Percentiles rank a stretch among this genome's conserved stretches.
These are phyloP conservation scores for Margaritifera margaritifera DNA, from an alignment of 2,888 invertebrate species.

Conservation along the genomic window DNA sequence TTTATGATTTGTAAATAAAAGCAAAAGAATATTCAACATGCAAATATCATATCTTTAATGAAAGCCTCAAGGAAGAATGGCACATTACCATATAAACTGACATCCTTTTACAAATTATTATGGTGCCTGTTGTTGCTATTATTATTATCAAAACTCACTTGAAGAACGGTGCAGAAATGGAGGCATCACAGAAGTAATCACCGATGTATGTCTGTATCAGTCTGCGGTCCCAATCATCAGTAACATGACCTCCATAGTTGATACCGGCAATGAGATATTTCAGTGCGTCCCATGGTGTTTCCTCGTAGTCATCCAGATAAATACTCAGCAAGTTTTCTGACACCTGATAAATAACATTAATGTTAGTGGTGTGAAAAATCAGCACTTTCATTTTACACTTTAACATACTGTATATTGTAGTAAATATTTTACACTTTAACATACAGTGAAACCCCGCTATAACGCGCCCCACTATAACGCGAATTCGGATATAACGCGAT, in stretches of 20 bases:
- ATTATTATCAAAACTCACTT: conserved; percentile 74
- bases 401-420: too few relatives aligned
- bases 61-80: too few relatives aligned
- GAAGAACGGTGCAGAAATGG: conserved; percentile 79
- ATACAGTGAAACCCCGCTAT: too few relatives aligned
- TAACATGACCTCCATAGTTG: conserved; percentile 90
- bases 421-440: too few relatives aligned
- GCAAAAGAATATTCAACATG: neutral
- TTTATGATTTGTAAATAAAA: neutral
- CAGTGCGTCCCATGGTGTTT: conserved; percentile 91
- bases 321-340: conserved; percentile 87
- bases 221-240: conserved; percentile 83
- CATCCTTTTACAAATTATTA: too few relatives aligned
- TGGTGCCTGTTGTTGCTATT: too few relatives aligned
- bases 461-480: too few relatives aligned
- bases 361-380: too few relatives aligned
- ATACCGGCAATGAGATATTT: conserved; percentile 91
- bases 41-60: too few relatives aligned
- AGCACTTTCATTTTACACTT: neutral
- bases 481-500: too few relatives aligned
- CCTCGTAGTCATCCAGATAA: conserved; percentile 89
- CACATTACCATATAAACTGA: too few relatives aligned
- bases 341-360: conserved; percentile 52
- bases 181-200: conserved; percentile 85
- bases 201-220: conserved; percentile 87